phyloP scores from a whole-genome alignment of 1,140 invertebrate genomes.

The Trichomalopsis sarcophagae region DNA sequence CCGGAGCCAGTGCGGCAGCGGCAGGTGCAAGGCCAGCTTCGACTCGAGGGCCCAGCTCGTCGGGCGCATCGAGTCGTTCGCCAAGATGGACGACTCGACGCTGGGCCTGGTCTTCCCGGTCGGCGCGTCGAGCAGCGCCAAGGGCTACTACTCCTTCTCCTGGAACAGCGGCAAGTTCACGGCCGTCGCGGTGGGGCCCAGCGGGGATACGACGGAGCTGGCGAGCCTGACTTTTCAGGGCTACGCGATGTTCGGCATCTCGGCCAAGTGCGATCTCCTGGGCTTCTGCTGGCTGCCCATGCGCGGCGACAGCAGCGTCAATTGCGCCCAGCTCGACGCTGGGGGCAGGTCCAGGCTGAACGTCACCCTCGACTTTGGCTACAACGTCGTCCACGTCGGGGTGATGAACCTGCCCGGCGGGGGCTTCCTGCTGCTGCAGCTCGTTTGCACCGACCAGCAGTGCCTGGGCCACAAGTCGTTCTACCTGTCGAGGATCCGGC shows the following conservation, averaged over 20 bases:
- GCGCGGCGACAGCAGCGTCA: background rate
- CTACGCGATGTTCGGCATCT: background rate
- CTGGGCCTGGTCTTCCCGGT: background rate
- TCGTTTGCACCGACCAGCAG: background rate
- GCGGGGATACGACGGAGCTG: background rate
- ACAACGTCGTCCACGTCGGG: background rate
- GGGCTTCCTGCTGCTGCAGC: conserved; percentile 8
- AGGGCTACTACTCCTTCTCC: background rate
- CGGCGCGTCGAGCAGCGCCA: background rate
- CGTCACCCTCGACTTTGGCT: background rate
- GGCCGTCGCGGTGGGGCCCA: background rate
- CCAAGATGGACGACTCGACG: background rate
- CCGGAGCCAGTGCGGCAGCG: background rate
- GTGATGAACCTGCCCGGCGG: background rate
- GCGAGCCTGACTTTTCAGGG: background rate
- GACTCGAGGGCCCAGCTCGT: background rate
- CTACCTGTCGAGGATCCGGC: background rate
- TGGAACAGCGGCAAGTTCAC: background rate
- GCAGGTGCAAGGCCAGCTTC: background rate
- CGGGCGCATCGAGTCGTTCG: background rate
- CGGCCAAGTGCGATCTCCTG: background rate
- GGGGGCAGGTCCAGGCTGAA: background rate
- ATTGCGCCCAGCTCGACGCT: background rate
- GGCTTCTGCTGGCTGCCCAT: conserved; percentile 2
- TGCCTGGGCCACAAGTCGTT: background rate